These are phyloP conservation scores for Nipponia nippon DNA, from an alignment of 2,113 vertebrate genomes.

Conservation along the genomic window DNA sequence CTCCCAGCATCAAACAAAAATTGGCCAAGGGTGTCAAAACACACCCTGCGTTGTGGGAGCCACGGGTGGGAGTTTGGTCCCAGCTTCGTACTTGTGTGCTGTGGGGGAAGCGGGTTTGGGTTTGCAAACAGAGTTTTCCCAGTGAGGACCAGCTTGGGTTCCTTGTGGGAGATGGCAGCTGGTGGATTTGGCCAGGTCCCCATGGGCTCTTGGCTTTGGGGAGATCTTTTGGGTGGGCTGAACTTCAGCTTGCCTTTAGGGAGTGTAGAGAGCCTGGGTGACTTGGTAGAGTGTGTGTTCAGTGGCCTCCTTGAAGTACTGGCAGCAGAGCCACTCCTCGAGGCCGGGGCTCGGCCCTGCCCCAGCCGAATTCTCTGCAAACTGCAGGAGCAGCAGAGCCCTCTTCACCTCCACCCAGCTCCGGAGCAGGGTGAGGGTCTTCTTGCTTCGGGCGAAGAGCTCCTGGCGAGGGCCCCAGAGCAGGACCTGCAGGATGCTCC, in stretches of 20 bases:
- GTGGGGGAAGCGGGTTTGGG: background rate
- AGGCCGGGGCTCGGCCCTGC: slow-evolving; percentile 4
- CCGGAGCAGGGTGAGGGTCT: slow-evolving; percentile 1
- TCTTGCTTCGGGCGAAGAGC: slow-evolving; percentile 47
- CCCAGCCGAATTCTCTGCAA: slow-evolving; percentile 61
- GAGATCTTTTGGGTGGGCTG: background rate
- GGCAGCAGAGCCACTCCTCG: slow-evolving; percentile 80
- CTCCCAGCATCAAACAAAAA: background rate
- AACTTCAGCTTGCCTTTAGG: background rate
- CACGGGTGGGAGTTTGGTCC: background rate
- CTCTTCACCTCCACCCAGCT: slow-evolving; percentile 71
- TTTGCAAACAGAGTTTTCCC: background rate
- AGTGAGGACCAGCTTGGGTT: background rate
- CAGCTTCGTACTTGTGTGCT: background rate
- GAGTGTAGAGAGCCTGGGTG: slow-evolving; percentile 28
- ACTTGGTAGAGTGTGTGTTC: slow-evolving; percentile 42
- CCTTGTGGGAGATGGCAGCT: background rate
- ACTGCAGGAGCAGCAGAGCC: slow-evolving; percentile 74
- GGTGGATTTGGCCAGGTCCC: background rate
- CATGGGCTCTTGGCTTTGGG: background rate
- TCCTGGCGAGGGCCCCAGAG: slow-evolving; percentile 80
- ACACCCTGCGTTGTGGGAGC: background rate
- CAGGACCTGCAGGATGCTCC: slow-evolving; percentile 74
- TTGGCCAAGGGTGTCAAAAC: background rate
- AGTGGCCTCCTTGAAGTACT: slow-evolving; percentile 71